Conservation (phyloP, 2,113 vertebrate genomes). For the Sylvilagus bachmani region DNA sequence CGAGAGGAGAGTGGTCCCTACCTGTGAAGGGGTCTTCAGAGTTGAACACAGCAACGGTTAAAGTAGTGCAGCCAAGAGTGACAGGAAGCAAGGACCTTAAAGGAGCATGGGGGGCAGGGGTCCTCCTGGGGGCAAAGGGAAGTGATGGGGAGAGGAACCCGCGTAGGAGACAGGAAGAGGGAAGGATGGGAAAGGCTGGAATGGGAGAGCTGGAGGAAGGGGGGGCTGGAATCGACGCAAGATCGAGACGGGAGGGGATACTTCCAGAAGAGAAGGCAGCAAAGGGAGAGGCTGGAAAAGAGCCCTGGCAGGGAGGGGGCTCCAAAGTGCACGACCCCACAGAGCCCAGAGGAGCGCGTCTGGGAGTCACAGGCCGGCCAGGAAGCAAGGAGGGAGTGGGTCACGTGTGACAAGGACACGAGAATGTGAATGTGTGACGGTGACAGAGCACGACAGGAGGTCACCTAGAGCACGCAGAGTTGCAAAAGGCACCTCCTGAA, state of each 20-base stretch:
- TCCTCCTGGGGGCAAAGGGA: not conserved
- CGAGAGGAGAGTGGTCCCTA: rapidly evolving
- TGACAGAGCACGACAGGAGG: too few species aligned
- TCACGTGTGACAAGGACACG: not conserved
- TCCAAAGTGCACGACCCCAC: not conserved
- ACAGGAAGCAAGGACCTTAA: not conserved
- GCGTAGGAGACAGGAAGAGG: not conserved
- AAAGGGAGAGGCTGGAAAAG: not conserved
- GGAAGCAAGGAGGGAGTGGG: not conserved
- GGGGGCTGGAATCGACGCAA: not conserved
- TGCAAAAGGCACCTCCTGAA: not conserved
- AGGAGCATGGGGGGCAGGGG: not conserved
- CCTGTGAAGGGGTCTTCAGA: not conserved
- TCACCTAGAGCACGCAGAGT: not conserved
- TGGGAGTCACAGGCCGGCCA: not conserved
- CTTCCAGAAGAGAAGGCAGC: not conserved
- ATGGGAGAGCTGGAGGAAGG: not conserved
- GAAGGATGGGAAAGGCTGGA: not conserved
- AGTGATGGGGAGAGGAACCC: not conserved
- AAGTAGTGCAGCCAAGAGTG: not conserved
- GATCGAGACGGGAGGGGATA: not conserved
- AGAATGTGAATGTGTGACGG: not conserved
- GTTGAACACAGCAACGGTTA: too few species aligned
- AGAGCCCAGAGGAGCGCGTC: too few species aligned
- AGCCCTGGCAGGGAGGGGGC: not conserved